phyloP scores from a whole-genome alignment of 2,888 invertebrate genomes.

The Aricia artaxerxes region DNA sequence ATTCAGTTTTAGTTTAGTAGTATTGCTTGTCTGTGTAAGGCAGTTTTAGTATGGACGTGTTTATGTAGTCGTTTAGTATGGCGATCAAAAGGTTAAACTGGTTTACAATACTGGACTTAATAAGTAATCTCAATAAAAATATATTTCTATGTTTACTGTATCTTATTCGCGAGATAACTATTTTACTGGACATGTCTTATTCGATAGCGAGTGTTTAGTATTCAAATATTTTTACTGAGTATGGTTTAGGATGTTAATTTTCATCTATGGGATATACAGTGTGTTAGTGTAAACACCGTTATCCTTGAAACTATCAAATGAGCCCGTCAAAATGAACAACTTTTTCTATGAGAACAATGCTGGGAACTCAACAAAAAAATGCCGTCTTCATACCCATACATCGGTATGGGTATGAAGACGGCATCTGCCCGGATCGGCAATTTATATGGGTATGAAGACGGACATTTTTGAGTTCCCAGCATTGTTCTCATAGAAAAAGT shows the following conservation, averaged over 20 bases:
- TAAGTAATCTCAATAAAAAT: slow-evolving; percentile 17
- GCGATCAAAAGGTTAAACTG: slow-evolving; percentile 10
- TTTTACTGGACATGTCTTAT: background rate
- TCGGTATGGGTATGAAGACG: too few species aligned
- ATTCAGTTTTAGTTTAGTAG: background rate
- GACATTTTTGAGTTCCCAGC: too few species aligned
- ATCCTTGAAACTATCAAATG: too few species aligned
- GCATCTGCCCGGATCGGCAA: too few species aligned
- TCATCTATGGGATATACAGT: background rate
- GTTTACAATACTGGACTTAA: background rate
- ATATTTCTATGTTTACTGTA: slow-evolving; percentile 1
- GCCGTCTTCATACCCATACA: too few species aligned
- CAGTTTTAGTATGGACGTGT: slow-evolving; percentile 9
- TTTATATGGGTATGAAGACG: too few species aligned
- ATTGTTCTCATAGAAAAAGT: too few species aligned
- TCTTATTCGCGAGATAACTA: background rate
- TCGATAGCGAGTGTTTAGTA: background rate
- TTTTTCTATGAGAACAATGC: too few species aligned
- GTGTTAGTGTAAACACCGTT: too few species aligned
- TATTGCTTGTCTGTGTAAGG: slow-evolving; percentile 7
- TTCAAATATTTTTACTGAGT: background rate
- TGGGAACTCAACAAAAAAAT: too few species aligned
- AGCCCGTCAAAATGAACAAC: too few species aligned
- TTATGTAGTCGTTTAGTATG: background rate
- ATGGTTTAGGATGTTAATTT: too few species aligned